Base-by-base conservation (phyloP, 2,113 vertebrate genomes). In the Eonycteris spelaea region DNA sequence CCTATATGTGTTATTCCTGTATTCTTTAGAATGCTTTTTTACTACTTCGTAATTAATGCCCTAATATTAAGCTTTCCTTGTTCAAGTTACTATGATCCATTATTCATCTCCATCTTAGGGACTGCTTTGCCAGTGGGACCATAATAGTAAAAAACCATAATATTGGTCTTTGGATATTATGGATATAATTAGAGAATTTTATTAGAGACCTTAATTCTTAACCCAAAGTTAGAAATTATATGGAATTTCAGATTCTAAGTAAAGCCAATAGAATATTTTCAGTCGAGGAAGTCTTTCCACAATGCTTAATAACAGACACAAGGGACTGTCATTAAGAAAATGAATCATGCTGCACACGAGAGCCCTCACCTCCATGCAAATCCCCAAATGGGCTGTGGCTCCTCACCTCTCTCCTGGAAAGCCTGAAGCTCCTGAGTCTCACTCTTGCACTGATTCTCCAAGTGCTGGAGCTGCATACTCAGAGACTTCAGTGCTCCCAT, bases 321-420 rank as follows among this genome's bases (percentile, higher is more conserved):
- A 87, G 65, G 63, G 28, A 35, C 24, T 38, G 28, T 70, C 26
- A 75, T 43, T 68, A 70, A n/a, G 28, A 75, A 93, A 80, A 87
- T 38, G 45, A 22, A 59, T 35, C 74, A 26, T 30, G 55, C 28
- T 48, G 73, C 13, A n/a, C 53, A 30, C 55, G 30, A 59, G 5
- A 77, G 35, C 59, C 35, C 55, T 95, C 61, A 63, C 53, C 45
- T 71, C 38, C n/a, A 26, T 71, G 35, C n/a, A 77, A 40, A 82
- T 28, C 48, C 83, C 35, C n/a, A 57, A 61, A 74, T 13, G 22
- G 55, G 40, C 11, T 63, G 35, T 21, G 55, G 53, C 61, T 86
- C 74, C 90, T 96, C 71, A 92, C 93, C 93, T 96, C 13, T 87
- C 75, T 87, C 65, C 3, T 38, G 53, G 57, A 65, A 80, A 92